Conservation (phyloP, 2,888 invertebrate genomes). For the Galerucella calmariensis region DNA sequence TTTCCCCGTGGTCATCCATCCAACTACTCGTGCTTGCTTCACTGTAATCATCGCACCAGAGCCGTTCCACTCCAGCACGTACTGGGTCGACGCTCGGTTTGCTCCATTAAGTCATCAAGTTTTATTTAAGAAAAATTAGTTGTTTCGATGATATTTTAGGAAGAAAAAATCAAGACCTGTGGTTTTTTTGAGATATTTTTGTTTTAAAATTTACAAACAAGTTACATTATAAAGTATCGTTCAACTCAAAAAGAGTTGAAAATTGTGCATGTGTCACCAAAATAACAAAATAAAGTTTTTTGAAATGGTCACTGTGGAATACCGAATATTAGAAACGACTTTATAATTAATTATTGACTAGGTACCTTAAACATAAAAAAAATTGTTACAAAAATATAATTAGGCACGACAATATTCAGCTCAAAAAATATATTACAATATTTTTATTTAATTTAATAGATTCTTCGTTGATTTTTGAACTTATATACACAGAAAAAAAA, state of each 20-base stretch:
- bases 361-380: neutral
- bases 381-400: conserved; percentile 2
- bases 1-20: no score
- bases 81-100: no score
- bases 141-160: no score
- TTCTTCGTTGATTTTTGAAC: no score
- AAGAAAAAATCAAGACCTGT: neutral
- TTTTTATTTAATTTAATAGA: neutral
- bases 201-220: neutral
- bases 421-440: neutral
- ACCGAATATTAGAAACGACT: neutral
- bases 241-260: neutral
- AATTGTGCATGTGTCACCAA: neutral
- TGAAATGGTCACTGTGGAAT: neutral
- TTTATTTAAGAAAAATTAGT: no score
- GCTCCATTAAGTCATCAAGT: no score
- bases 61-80: no score
- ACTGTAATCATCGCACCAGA: no score
- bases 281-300: no score
- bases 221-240: neutral
- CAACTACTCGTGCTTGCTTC: no score
- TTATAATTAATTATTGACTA: conserved; percentile 3
- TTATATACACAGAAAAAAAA: neutral
- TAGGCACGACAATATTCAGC: neutral
- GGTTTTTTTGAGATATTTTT: neutral